Evolutionary conservation across 2,113 vertebrate genomes (phyloP).

Genomic region (Pygoscelis antarcticus): DNA sequence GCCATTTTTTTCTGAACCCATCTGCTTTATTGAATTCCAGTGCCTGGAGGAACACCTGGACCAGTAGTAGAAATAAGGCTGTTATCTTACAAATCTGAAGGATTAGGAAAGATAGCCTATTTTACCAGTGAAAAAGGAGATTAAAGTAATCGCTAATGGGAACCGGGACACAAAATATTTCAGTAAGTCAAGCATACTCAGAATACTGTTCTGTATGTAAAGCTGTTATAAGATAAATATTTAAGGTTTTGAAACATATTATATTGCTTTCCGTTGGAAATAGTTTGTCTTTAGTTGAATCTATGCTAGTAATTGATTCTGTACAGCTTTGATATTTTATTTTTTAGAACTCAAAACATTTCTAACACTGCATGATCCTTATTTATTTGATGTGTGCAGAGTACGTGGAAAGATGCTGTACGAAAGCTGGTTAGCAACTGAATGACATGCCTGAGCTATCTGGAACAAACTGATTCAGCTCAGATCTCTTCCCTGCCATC

Average conservation of each 20-base stretch:
- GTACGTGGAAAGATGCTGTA: neutral
- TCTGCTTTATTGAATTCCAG: neutral
- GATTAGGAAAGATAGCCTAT: neutral
- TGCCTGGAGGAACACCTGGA: neutral
- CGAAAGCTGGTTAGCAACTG: neutral
- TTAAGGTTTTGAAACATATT: neutral
- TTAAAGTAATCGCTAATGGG: neutral
- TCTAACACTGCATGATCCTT: neutral
- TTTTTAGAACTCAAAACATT: neutral
- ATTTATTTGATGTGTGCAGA: neutral
- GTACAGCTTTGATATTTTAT: neutral
- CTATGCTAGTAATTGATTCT: neutral
- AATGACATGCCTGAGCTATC: neutral
- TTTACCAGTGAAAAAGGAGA: neutral
- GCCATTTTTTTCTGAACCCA: neutral
- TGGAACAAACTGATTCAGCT: neutral
- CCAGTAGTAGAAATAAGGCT: neutral
- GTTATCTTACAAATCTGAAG: neutral
- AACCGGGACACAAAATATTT: neutral
- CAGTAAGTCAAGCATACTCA: neutral
- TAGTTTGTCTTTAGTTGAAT: neutral
- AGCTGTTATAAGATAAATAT: neutral
- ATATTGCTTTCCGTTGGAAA: neutral
- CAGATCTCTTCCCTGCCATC: neutral
- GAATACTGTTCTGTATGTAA: neutral